Base-by-base conservation (phyloP, 2,113 vertebrate species). In the Nothoprocta perdicaria region DNA sequence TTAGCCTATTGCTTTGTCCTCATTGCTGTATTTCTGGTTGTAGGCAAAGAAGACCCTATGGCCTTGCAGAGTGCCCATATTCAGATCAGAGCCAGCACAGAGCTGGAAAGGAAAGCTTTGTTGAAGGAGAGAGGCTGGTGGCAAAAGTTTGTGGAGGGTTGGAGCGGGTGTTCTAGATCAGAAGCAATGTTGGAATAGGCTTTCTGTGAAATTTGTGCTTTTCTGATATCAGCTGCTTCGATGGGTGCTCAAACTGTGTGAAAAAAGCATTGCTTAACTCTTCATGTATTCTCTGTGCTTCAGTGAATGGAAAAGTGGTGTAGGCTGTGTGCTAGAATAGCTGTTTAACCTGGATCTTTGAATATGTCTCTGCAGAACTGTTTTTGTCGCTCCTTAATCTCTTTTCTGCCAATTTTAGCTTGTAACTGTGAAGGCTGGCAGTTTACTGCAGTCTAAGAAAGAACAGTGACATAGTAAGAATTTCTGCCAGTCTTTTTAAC, bases 401-500 rank as follows among this genome's bases (percentile, higher is more conserved):
- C n/a, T 31, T 89, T 92, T 71, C 71, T 26, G 6, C 89, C 93
- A 89, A 73, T 94, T 92, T 90, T 95, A 91, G 86, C 22, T 82
- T 94, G 68, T 84, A 86, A 84, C 68, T 93, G 71, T 55, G 50
- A 95, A 92, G 92, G 69, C 78, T 87, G 89, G 77, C 7, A 5
- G 58, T 84, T 91, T 87, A 57, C 77, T 75, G 18, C 43, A 93
- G 46, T 89, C 22, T 77, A 93, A 63, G 89, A 89, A 92, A 88
- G 89, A 26, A 7, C n/a, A 45, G 68, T 79, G 69, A 93, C 58
- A 75, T 89, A 86, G 57, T 90, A 94, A 91, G 84, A 89, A 86
- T 92, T 91, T 95, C 89, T 95, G 93, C 65, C 95, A 93, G 65
- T 94, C 88, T 90, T 94, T 53, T 83, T 96, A 90, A 93, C 76